These are phyloP conservation scores for Cosmopolites sordidus DNA, from an alignment of 2,888 invertebrate species.

Conservation along the genomic window DNA sequence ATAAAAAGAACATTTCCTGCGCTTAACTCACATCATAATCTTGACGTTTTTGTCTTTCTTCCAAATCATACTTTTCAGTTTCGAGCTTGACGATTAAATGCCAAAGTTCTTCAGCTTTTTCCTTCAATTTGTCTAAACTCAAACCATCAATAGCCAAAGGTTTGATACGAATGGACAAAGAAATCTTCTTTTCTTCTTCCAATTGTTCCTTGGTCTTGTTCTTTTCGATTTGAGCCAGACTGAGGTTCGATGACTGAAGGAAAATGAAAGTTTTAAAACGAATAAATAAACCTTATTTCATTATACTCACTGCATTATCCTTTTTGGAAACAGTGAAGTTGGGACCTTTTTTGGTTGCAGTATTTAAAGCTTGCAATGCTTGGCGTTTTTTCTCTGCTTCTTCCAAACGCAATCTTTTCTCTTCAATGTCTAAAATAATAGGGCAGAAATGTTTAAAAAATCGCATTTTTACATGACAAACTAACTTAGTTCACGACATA, in stretches of 20 bases:
- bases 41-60: slow-evolving; percentile 97
- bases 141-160: slow-evolving; percentile 80
- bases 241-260: slow-evolving; percentile 74
- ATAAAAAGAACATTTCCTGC: too few species aligned
- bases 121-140: slow-evolving; percentile 71
- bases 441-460: too few species aligned
- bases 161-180: slow-evolving; percentile 92
- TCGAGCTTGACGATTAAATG: slow-evolving; percentile 91
- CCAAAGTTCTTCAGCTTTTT: slow-evolving; percentile 90
- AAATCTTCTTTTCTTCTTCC: slow-evolving; percentile 98
- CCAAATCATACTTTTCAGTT: slow-evolving; percentile 97
- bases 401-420: slow-evolving; percentile 89
- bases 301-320: slow-evolving; percentile 67
- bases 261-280: too few species aligned
- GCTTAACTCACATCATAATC: slow-evolving; percentile 96
- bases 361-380: slow-evolving; percentile 69
- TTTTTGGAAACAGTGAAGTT: slow-evolving; percentile 89
- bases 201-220: slow-evolving; percentile 99
- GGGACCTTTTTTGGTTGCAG: slow-evolving; percentile 74
- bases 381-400: slow-evolving; percentile 95
- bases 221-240: slow-evolving; percentile 91
- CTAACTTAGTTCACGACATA: too few species aligned
- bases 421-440: slow-evolving; percentile 72
- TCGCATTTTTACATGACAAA: too few species aligned
- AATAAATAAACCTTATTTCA: too few species aligned